These are phyloP conservation scores for Aplidium turbinatum DNA, from an alignment of 23 tunicate genomes.

Conservation along the genomic window DNA sequence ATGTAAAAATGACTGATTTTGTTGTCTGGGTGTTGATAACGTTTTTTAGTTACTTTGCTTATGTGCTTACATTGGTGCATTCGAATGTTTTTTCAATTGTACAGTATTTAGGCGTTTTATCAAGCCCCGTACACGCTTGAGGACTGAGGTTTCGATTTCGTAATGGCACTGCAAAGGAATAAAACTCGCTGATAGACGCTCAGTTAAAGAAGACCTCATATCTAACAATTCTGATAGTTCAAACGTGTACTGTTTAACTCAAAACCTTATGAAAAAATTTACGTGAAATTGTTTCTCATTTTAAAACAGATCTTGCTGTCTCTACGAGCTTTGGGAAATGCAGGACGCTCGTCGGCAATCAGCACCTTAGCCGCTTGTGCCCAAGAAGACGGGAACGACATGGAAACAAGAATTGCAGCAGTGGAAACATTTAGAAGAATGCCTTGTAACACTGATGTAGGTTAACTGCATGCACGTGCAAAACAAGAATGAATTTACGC, in stretches of 20 bases:
- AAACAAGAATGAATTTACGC: background rate
- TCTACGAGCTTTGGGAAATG: conserved; percentile 81
- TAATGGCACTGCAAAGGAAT: too few species aligned
- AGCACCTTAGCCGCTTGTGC: conserved; percentile 52
- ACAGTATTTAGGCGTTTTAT: background rate
- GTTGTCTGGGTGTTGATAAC: too few species aligned
- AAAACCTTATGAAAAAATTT: too few species aligned
- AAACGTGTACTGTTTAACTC: too few species aligned
- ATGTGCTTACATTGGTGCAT: too few species aligned
- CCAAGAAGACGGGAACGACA: conserved; percentile 50
- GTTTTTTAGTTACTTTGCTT: background rate
- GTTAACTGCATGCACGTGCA: background rate
- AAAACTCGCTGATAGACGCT: too few species aligned
- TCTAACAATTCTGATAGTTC: too few species aligned
- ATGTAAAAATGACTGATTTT: too few species aligned
- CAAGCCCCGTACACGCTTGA: background rate
- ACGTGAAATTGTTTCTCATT: too few species aligned
- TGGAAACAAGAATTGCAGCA: conserved; percentile 88
- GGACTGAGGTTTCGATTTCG: too few species aligned
- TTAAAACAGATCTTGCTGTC: conserved; percentile 72
- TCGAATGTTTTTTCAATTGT: too few species aligned
- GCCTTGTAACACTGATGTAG: conserved; percentile 81
- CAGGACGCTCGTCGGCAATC: conserved; percentile 54
- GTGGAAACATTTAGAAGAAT: conserved; percentile 75
- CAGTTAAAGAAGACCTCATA: too few species aligned